A percentile compares a stretch with the other conserved stretches of the same genome.
Evolutionary conservation across 2,113 vertebrate genomes (phyloP).

Genomic region (Phalacrocorax pelagicus): DNA sequence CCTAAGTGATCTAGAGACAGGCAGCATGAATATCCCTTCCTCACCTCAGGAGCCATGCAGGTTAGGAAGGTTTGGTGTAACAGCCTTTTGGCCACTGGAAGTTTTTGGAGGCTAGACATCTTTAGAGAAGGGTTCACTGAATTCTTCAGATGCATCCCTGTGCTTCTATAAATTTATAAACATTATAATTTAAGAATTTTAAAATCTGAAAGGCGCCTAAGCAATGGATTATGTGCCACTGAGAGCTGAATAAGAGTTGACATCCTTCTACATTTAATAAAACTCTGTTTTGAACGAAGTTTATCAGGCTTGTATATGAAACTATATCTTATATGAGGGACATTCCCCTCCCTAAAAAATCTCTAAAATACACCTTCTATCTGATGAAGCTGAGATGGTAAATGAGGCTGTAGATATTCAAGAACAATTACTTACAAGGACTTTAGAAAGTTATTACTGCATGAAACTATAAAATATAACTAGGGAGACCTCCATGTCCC

Average conservation of each 20-base stretch:
- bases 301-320: neutral
- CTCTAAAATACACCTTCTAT: neutral
- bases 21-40: neutral
- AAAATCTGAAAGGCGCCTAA: neutral
- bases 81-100: neutral
- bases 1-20: neutral
- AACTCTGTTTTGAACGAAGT: neutral
- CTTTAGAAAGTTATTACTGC: neutral
- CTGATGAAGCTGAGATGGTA: neutral
- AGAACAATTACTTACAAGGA: neutral
- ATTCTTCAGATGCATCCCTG: neutral
- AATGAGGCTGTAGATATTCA: neutral
- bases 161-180: neutral
- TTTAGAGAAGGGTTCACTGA: neutral
- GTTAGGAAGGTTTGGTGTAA: neutral
- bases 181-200: neutral
- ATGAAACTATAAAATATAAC: neutral
- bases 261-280: neutral
- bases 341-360: too few relatives aligned
- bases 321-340: neutral
- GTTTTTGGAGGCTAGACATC: neutral
- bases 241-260: neutral
- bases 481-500: neutral
- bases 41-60: neutral
- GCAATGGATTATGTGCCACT: neutral